phyloP scores from a whole-genome alignment of 2,797 vertebrate genomes.

The Natrix natrix region DNA sequence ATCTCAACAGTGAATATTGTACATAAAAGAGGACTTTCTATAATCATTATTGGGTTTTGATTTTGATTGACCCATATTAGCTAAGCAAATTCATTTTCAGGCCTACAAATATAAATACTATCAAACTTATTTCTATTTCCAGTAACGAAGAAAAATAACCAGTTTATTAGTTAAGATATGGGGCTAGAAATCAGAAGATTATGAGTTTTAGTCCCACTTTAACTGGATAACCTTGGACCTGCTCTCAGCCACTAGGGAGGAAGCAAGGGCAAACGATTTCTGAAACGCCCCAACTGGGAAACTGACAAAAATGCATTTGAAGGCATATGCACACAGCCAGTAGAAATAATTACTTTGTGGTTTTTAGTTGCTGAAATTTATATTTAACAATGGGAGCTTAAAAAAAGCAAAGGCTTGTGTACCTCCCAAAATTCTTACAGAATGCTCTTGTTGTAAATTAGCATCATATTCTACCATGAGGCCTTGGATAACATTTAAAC shows the following conservation, averaged over 20 bases:
- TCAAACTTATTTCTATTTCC: neutral
- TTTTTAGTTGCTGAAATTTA: neutral
- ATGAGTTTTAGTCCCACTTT: neutral
- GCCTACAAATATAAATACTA: neutral
- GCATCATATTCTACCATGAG: neutral
- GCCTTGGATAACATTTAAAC: neutral
- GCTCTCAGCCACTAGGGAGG: neutral
- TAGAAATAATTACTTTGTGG: neutral
- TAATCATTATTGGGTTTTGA: neutral
- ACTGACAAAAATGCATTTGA: neutral
- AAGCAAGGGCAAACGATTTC: neutral
- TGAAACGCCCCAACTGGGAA: neutral
- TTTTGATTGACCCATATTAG: neutral
- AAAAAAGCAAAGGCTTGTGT: neutral
- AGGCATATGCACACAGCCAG: neutral
- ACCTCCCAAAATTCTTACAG: neutral
- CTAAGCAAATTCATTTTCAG: neutral
- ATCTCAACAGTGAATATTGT: neutral
- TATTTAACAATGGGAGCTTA: neutral
- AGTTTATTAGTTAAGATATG: neutral
- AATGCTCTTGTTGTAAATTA: neutral
- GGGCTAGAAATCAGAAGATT: neutral
- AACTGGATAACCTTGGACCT: neutral
- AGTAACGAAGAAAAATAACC: neutral
- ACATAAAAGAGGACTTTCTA: neutral